These are phyloP conservation scores for Trypoxylon attenuatum DNA, from an alignment of 2,888 invertebrate species.

Conservation along the genomic window DNA sequence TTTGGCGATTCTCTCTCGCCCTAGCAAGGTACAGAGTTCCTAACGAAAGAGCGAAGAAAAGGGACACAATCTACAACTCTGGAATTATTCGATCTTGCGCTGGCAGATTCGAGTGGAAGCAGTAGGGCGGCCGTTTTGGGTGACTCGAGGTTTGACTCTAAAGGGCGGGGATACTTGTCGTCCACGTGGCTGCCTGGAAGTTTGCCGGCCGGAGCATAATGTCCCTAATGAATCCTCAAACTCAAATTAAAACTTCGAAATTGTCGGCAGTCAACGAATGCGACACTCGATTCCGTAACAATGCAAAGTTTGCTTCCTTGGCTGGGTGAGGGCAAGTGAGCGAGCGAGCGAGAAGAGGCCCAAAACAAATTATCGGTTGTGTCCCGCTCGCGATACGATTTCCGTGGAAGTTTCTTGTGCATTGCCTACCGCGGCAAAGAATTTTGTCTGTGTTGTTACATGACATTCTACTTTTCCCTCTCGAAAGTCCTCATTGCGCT, in stretches of 20 bases:
- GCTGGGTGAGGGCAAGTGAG: conserved; percentile 30
- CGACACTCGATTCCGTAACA: conserved; percentile 68
- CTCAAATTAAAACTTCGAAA: conserved; percentile 73
- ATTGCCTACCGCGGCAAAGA: conserved; percentile 26
- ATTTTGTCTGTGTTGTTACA: conserved; percentile 29
- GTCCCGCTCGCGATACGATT: conserved; percentile 46
- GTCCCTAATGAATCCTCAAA: conserved; percentile 67
- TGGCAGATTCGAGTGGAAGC: conserved; percentile 26
- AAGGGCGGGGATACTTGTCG: conserved; percentile 15
- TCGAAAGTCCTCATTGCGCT: conserved; percentile 16
- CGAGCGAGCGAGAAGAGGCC: conserved; percentile 33
- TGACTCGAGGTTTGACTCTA: neutral
- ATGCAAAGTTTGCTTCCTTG: conserved; percentile 64
- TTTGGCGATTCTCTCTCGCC: conserved; percentile 10
- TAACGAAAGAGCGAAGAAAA: conserved; percentile 19
- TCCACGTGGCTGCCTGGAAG: conserved; percentile 56
- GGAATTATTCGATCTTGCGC: conserved; percentile 45
- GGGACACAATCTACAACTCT: conserved; percentile 25
- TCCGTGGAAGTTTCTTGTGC: conserved; percentile 26
- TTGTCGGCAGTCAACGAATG: conserved; percentile 64
- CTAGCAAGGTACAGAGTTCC: too few species aligned
- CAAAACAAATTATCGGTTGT: conserved; percentile 60
- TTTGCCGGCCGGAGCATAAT: conserved; percentile 58
- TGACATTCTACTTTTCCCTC: conserved; percentile 26
- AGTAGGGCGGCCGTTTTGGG: conserved; percentile 17